Evolutionary conservation across 2,888 invertebrate species (phyloP).

Genomic region (Amphimallon solstitiale): DNA sequence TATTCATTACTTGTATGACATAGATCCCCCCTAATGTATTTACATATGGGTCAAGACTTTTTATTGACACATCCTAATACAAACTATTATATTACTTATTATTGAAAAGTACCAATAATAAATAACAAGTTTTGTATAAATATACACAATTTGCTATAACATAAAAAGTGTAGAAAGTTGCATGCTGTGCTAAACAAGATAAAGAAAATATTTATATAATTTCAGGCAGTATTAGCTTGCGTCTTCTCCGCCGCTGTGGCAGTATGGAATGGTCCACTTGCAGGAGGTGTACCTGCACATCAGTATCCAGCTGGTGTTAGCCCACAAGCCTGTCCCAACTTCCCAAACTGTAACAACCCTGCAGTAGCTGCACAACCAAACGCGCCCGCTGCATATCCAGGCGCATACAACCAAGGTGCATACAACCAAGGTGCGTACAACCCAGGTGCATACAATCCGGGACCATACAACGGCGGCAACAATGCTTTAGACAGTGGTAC

Average conservation of each 20-base stretch:
- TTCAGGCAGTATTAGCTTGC: slow-evolving; percentile 59
- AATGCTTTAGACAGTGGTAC: slow-evolving; percentile 58
- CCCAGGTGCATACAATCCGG: slow-evolving; percentile 41
- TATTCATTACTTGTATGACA: no score
- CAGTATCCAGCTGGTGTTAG: slow-evolving; percentile 62
- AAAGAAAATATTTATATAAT: background rate
- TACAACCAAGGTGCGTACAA: slow-evolving; percentile 39
- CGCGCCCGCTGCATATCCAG: slow-evolving; percentile 49
- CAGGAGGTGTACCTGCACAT: slow-evolving; percentile 60
- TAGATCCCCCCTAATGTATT: no score
- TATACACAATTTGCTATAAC: no score
- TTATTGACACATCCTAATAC: no score
- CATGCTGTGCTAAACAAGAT: no score
- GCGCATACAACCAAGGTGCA: slow-evolving; percentile 41
- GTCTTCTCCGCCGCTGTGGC: slow-evolving; percentile 55
- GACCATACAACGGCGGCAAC: slow-evolving; percentile 43
- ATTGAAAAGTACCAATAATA: no score
- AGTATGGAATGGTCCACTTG: slow-evolving; percentile 60
- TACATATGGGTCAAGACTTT: no score
- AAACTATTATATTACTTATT: no score
- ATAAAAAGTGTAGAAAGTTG: no score
- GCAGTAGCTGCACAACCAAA: slow-evolving; percentile 59
- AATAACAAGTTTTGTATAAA: no score
- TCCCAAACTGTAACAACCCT: slow-evolving; percentile 61
- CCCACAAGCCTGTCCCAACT: slow-evolving; percentile 62